Base-by-base conservation (phyloP, 2,888 invertebrate species). In the Cerastis leucographa region DNA sequence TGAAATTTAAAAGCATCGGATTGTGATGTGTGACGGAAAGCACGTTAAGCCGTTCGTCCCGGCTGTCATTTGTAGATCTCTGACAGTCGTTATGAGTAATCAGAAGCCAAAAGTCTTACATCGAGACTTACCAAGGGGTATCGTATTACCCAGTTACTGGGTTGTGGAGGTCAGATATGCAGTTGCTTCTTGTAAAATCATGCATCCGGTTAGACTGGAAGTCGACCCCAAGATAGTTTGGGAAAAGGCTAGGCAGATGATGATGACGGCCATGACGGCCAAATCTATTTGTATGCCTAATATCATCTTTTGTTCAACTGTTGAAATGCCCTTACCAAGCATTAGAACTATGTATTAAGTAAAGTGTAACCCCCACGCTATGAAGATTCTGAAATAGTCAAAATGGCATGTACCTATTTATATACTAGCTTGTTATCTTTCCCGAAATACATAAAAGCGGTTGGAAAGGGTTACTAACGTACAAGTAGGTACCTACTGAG, bases 391-490 rank as follows among this genome's bases (percentile, higher is more conserved):
- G 6, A 14, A 51, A 67, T 25, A 49, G n/a, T 40, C n/a, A 67
- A 66, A 19, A 46, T 46, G n/a, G 0, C 12, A 40, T 11, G n/a
- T 46, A 73, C 17, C 12, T 56, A 25, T 35, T 7, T 25, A 59
- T 44, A 9, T 65, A 62, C 9, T 35, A 54, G 14, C 65, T 59
- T 35, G 19, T 66, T 78, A 80, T 78, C 81, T 29, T n/a, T 5
- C 14, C 66, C 44, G 44, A 40, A 74, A 74, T 25, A 74, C 66
- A 74, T 66, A 74, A 74, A 81, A 80, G 19, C 64, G n/a, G 66
- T 29, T 35, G 65, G 44, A 19, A 73, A 73, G 35, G 56, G 64
- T 78, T 71, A 44, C 59, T 78, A 46, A 35, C 19, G 44, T 66
- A 44, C 42, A 51, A 69, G 65, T 46, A 22, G 25, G 11, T 77